Evolutionary conservation across 2,797 vertebrate genomes (phyloP).

Genomic region (Syngnathus acus): DNA sequence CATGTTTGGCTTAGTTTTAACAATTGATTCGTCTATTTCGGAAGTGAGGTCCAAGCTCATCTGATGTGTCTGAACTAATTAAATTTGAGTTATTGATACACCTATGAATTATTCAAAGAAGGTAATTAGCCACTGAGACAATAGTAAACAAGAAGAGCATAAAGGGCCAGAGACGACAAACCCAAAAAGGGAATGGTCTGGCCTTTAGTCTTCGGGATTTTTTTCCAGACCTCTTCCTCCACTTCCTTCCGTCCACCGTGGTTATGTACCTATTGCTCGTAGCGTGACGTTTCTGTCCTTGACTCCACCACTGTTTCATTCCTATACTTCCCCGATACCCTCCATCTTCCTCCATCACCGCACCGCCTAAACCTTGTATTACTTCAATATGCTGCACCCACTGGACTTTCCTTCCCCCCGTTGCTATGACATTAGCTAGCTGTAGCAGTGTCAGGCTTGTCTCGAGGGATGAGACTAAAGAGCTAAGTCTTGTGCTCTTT

Average conservation of each 20-base stretch:
- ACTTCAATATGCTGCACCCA: constrained; percentile 45
- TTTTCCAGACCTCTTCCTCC: constrained; percentile 28
- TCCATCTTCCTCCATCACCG: constrained; percentile 4
- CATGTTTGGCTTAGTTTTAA: constrained; percentile 15
- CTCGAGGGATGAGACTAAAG: constrained; percentile 63
- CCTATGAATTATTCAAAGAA: constrained; percentile 66
- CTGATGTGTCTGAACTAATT: constrained; percentile 66
- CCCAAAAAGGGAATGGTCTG: constrained; percentile 19
- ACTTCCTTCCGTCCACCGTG: constrained; percentile 33
- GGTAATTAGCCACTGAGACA: constrained; percentile 65
- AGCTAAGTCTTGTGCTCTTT: constrained; percentile 61
- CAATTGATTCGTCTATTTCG: constrained; percentile 12
- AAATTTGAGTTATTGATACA: constrained; percentile 73
- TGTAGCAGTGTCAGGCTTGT: constrained; percentile 50
- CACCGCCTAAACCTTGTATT: not conserved
- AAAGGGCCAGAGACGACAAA: constrained; percentile 7
- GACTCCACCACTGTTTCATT: constrained; percentile 37
- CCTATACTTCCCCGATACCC: constrained; percentile 5
- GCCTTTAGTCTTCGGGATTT: constrained; percentile 49
- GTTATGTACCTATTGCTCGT: constrained; percentile 37
- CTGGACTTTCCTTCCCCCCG: constrained; percentile 56
- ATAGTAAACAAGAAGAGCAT: constrained; percentile 51
- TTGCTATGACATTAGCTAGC: constrained; percentile 69
- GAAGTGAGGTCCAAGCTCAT: constrained; percentile 27
- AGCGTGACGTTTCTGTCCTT: constrained; percentile 44